These are phyloP conservation scores for Monochamus alternatus DNA, from an alignment of 2,888 invertebrate genomes.

Conservation along the genomic window DNA sequence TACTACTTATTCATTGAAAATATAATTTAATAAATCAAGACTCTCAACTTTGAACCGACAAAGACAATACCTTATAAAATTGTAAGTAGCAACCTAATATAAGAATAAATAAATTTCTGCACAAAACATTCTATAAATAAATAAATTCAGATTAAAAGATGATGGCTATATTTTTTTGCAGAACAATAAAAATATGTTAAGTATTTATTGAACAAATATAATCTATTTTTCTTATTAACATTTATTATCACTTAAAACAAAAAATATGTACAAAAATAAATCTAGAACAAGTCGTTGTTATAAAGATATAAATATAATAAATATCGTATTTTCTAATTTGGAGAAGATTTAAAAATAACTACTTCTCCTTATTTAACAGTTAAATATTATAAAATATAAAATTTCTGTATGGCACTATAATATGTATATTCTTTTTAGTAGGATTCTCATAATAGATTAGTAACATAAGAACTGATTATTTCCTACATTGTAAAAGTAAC, in stretches of 20 bases:
- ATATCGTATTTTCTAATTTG: not conserved
- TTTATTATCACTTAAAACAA: not conserved
- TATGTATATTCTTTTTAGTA: not conserved
- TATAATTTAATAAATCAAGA: too few species aligned
- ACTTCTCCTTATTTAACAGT: not conserved
- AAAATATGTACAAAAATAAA: conserved; percentile 8
- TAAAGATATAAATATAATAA: conserved; percentile 4
- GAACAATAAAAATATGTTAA: not conserved
- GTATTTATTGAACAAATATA: too few species aligned
- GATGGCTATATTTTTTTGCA: not conserved
- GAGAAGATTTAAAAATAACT: not conserved
- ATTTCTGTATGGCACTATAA: not conserved
- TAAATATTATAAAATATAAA: not conserved
- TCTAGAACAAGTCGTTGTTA: not conserved
- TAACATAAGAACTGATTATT: not conserved
- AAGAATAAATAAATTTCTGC: too few species aligned
- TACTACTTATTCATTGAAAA: too few species aligned
- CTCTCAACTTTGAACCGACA: too few species aligned
- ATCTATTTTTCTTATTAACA: not conserved
- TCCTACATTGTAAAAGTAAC: not conserved
- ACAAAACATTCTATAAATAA: too few species aligned
- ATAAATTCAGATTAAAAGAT: too few species aligned
- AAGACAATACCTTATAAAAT: too few species aligned
- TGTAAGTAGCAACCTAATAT: too few species aligned
- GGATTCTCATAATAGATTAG: not conserved